Percentiles rank a stretch among this genome's conserved stretches.
Evolutionary conservation across 1,140 invertebrate species (phyloP).

Genomic region (Pseudomyrmex flavicornis): DNA sequence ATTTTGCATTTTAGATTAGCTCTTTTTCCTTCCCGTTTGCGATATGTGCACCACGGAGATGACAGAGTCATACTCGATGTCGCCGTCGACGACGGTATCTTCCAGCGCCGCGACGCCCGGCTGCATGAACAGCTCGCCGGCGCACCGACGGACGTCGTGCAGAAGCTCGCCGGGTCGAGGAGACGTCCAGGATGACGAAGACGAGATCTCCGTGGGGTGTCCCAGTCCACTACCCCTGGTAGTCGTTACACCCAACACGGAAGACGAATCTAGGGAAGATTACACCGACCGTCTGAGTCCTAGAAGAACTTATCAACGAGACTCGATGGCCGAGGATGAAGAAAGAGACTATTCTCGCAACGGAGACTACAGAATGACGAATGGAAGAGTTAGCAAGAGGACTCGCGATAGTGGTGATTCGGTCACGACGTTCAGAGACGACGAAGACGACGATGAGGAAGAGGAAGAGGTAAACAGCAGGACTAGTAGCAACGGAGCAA

Average conservation of each 20-base stretch:
- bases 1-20: constrained; percentile 4
- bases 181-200: constrained; percentile 85
- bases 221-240: constrained; percentile 87
- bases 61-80: constrained; percentile 83
- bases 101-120: constrained; percentile 79
- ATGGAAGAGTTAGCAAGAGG: constrained; percentile 55
- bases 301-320: constrained; percentile 77
- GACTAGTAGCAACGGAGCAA: constrained; percentile 66
- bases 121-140: constrained; percentile 72
- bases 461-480: constrained; percentile 60
- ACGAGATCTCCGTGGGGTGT: constrained; percentile 91
- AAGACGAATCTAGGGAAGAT: constrained; percentile 79
- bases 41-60: constrained; percentile 84
- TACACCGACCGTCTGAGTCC: constrained; percentile 79
- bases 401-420: constrained; percentile 68
- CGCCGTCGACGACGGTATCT: constrained; percentile 81
- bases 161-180: constrained; percentile 57
- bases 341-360: constrained; percentile 67
- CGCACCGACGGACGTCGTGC: constrained; percentile 66
- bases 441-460: constrained; percentile 65
- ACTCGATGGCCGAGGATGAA: constrained; percentile 70
- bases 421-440: constrained; percentile 75
- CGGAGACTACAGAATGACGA: constrained; percentile 70
- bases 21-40: constrained; percentile 10
- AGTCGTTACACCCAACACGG: constrained; percentile 70